Percentiles rank a stretch among this genome's conserved stretches.
Evolutionary conservation across 2,113 vertebrate species (phyloP).

Genomic region (Zingel zingel): DNA sequence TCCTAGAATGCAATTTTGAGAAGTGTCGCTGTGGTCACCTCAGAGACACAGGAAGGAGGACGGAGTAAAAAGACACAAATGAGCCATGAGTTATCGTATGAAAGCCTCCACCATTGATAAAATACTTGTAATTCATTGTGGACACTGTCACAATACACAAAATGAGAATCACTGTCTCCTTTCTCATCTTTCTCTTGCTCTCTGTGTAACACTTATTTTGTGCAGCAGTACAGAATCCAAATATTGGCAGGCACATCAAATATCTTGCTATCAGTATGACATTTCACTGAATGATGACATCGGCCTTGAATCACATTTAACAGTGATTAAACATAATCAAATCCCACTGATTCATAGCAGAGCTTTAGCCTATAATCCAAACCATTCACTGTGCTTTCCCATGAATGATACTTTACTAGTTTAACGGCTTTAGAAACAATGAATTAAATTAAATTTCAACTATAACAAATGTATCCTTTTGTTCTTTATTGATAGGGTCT

Average conservation of each 20-base stretch:
- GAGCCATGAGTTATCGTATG: constrained; percentile 40
- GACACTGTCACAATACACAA: constrained; percentile 36
- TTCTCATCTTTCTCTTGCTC: not conserved
- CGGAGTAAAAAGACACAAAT: constrained; percentile 45
- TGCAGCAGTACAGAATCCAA: constrained; percentile 18
- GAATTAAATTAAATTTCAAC: constrained; percentile 44
- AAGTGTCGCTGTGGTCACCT: constrained; percentile 49
- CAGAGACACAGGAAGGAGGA: constrained; percentile 42
- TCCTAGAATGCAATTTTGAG: constrained; percentile 69
- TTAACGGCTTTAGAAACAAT: constrained; percentile 32
- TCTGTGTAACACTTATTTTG: constrained; percentile 14
- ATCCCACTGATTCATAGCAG: constrained; percentile 57
- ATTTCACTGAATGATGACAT: constrained; percentile 64
- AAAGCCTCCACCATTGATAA: constrained; percentile 41
- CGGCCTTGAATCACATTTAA: constrained; percentile 63
- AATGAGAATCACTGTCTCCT: constrained; percentile 38
- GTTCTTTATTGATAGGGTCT: constrained; percentile 70
- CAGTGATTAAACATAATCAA: constrained; percentile 71
- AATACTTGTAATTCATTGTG: constrained; percentile 43
- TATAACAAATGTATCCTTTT: constrained; percentile 34
- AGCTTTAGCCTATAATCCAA: constrained; percentile 66
- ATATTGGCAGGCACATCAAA: constrained; percentile 49
- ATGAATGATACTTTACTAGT: constrained; percentile 33
- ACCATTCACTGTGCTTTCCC: constrained; percentile 34
- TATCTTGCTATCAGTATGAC: constrained; percentile 37